Evolutionary conservation across 1,140 invertebrate genomes (phyloP).

Genomic region (Brachionus rotundiformis): DNA sequence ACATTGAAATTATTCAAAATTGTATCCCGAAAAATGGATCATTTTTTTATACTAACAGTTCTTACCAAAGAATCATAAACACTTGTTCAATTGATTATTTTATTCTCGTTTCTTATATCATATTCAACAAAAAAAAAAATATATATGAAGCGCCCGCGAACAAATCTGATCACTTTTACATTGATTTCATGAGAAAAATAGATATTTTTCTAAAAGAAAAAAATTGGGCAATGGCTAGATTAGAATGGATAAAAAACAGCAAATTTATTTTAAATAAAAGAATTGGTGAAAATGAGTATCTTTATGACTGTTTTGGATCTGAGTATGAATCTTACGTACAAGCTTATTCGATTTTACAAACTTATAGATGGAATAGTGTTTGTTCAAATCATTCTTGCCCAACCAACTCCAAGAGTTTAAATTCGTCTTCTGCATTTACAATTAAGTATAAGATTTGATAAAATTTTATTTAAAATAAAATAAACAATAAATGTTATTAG

Average conservation of each 20-base stretch:
- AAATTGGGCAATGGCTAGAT: background rate
- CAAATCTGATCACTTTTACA: background rate
- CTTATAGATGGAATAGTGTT: background rate
- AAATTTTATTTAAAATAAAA: no score
- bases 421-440: background rate
- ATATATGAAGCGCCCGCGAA: background rate
- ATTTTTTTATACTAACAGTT: background rate
- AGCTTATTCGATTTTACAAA: background rate
- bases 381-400: background rate
- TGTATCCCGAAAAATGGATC: background rate
- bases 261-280: background rate
- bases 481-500: no score
- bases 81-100: constrained; percentile 19
- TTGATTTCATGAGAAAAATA: background rate
- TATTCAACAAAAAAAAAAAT: background rate
- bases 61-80: background rate
- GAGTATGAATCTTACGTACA: background rate
- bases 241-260: background rate
- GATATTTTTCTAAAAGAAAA: background rate
- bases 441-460: background rate
- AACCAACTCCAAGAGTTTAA: background rate
- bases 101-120: constrained; percentile 3
- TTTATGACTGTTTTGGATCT: constrained; percentile 20
- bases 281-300: background rate
- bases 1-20: constrained; percentile 6